Percentiles rank a stretch among this genome's conserved stretches.
These are phyloP conservation scores for Sinotaia quadrata DNA, from an alignment of 2,888 invertebrate genomes.

Conservation along the genomic window DNA sequence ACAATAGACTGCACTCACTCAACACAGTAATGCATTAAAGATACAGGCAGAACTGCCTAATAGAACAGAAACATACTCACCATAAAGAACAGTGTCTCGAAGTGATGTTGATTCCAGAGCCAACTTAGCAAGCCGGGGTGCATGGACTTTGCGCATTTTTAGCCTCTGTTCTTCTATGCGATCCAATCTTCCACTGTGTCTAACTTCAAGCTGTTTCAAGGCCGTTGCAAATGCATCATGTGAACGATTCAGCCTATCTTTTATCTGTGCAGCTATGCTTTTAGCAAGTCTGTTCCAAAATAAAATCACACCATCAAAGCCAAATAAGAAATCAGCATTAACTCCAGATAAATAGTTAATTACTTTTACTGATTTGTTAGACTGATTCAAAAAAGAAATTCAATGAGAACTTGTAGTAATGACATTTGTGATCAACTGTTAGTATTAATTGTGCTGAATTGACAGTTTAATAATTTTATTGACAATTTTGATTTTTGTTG, in stretches of 20 bases:
- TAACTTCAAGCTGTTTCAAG: conserved; percentile 79
- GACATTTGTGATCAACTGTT: too few species aligned
- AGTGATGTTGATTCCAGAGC: conserved; percentile 88
- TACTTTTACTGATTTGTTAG: too few species aligned
- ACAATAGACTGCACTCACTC: too few species aligned
- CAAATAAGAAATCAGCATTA: not conserved
- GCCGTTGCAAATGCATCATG: conserved; percentile 86
- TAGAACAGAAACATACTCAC: conserved; percentile 73
- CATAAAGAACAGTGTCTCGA: conserved; percentile 83
- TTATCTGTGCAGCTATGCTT: conserved; percentile 82
- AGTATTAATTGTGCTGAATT: too few species aligned
- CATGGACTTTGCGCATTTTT: conserved; percentile 78
- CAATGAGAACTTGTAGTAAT: too few species aligned
- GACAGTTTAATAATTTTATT: too few species aligned
- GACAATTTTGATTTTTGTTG: too few species aligned
- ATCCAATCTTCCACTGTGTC: conserved; percentile 82
- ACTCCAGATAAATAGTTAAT: too few species aligned
- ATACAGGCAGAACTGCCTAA: too few species aligned
- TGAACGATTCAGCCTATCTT: conserved; percentile 82
- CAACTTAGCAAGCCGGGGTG: conserved; percentile 85
- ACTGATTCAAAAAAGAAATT: too few species aligned
- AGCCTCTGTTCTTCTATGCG: conserved; percentile 85
- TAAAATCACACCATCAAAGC: not conserved
- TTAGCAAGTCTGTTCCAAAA: conserved; percentile 77
- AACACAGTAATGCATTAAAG: too few species aligned